Percentiles rank a stretch among this genome's conserved stretches.
Evolutionary conservation across 2,888 invertebrate species (phyloP).

Genomic region (Clistopyga incitator): DNA sequence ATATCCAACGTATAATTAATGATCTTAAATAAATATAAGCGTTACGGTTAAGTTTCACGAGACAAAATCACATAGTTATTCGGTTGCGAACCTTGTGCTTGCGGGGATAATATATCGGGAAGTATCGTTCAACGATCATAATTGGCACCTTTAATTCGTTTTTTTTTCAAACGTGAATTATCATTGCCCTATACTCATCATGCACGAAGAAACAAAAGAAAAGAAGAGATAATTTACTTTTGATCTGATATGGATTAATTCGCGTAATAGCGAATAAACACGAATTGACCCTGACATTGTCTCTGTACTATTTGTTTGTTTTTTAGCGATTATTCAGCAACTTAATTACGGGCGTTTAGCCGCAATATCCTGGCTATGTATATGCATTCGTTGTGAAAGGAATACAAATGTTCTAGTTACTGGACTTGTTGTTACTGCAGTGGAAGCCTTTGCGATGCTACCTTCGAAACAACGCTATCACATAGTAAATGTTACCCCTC

Average conservation of each 20-base stretch:
- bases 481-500: conserved; percentile 51
- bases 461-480: conserved; percentile 58
- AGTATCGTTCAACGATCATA: conserved; percentile 50
- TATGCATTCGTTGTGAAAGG: conserved; percentile 59
- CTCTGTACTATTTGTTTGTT: conserved; percentile 25
- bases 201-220: conserved; percentile 10
- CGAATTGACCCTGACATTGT: conserved; percentile 17
- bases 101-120: conserved; percentile 37
- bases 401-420: conserved; percentile 57
- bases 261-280: conserved; percentile 22
- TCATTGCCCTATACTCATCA: neutral
- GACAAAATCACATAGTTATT: conserved; percentile 55
- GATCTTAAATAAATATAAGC: conserved; percentile 58
- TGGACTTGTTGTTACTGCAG: conserved; percentile 47
- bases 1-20: conserved; percentile 25
- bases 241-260: conserved; percentile 47
- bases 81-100: conserved; percentile 57
- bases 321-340: conserved; percentile 23
- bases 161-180: conserved; percentile 15
- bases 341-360: conserved; percentile 23
- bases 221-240: conserved; percentile 17
- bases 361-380: conserved; percentile 45
- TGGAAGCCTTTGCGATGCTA: conserved; percentile 63
- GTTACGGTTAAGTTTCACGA: conserved; percentile 43
- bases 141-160: conserved; percentile 31